A percentile compares a stretch with the other conserved stretches of the same genome.
Conservation (phyloP, 2,113 vertebrate genomes). For the Nanorana parkeri region DNA sequence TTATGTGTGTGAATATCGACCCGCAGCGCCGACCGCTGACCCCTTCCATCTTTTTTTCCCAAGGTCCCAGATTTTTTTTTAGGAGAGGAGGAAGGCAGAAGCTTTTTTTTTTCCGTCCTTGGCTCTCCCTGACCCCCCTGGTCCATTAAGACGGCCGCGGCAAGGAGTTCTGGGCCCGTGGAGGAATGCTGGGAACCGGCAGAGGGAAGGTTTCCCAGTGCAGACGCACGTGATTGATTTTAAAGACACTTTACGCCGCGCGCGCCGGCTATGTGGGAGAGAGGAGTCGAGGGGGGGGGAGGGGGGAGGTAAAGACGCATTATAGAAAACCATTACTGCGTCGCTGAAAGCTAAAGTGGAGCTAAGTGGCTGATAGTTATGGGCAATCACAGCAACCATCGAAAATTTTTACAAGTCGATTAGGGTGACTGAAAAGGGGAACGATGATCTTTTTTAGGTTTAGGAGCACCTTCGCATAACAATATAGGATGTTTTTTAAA, state of each 20-base stretch:
- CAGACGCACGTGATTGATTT: constrained; percentile 30
- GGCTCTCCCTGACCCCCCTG: constrained; percentile 3
- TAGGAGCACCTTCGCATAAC: no score
- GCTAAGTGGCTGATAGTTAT: no score
- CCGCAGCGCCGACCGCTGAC: constrained; percentile 9
- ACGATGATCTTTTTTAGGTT: no score
- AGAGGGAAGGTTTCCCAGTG: constrained; percentile 47
- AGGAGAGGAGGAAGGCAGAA: not conserved
- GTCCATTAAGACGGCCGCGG: not conserved
- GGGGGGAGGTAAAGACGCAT: not conserved
- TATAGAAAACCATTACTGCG: not conserved
- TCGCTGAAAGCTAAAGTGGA: not conserved
- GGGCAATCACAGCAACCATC: no score
- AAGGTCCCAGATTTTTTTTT: constrained; percentile 29
- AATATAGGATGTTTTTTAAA: no score
- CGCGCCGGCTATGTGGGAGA: not conserved
- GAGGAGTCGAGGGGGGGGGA: no score
- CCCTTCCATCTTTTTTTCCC: constrained; percentile 25
- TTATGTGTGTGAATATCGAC: not conserved
- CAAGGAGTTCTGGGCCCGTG: not conserved
- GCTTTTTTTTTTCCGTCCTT: not conserved
- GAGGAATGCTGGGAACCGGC: constrained; percentile 53
- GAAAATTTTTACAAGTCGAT: no score
- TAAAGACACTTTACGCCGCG: constrained; percentile 20
- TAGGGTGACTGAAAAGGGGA: no score